A percentile compares a stretch with the other conserved stretches of the same genome.
phyloP scores from a whole-genome alignment of 53 echinoderm and acorn worm genomes.

The Crossaster papposus region DNA sequence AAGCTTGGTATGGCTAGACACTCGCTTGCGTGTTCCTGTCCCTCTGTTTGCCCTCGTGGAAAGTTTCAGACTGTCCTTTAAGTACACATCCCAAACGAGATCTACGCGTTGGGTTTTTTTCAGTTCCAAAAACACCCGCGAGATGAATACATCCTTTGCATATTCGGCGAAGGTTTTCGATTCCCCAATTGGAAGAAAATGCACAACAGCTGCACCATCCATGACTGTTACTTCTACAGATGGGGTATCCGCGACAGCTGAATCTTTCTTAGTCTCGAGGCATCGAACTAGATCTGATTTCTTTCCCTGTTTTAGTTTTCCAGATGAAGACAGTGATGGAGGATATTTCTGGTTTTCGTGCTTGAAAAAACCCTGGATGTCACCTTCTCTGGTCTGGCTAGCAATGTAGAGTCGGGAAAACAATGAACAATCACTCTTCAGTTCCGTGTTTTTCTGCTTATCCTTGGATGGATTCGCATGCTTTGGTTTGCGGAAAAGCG shows the following conservation, averaged over 20 bases:
- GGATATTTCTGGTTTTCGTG: not conserved
- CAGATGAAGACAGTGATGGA: not conserved
- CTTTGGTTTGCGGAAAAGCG: not conserved
- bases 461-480: not conserved
- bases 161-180: constrained; percentile 58
- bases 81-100: constrained; percentile 49
- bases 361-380: not conserved
- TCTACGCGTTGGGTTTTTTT: no score
- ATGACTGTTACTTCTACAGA: not conserved
- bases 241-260: not conserved
- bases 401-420: constrained; percentile 15
- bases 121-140: no score
- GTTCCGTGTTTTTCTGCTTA: not conserved
- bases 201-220: constrained; percentile 55
- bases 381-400: constrained; percentile 5
- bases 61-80: constrained; percentile 45
- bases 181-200: constrained; percentile 31
- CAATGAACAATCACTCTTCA: constrained; percentile 25
- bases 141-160: constrained; percentile 13
- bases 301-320: not conserved
- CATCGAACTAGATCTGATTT: not conserved
- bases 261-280: not conserved
- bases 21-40: constrained; percentile 35
- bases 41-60: constrained; percentile 51
- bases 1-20: constrained; percentile 40